Conservation (phyloP, 2,888 invertebrate genomes). For the Cremastobaeus sp. region DNA sequence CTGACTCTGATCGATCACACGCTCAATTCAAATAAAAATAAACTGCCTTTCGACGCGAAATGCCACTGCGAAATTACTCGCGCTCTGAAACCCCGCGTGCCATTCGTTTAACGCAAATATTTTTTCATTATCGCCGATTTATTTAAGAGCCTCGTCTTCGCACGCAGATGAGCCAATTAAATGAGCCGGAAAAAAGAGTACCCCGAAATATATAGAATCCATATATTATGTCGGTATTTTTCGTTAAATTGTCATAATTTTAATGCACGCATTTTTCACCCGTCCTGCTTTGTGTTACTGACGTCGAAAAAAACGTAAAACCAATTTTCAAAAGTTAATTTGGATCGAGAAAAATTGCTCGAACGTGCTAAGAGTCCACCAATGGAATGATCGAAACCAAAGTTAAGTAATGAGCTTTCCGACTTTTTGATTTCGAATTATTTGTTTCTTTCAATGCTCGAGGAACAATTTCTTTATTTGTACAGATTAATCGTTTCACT, state of each 20-base stretch:
- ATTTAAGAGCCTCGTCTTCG: conserved; percentile 38
- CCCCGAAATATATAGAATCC: neutral
- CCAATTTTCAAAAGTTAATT: too few relatives aligned
- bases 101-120: conserved; percentile 55
- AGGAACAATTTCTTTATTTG: too few relatives aligned
- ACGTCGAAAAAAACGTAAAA: too few relatives aligned
- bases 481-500: too few relatives aligned
- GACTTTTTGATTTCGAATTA: too few relatives aligned
- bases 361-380: too few relatives aligned
- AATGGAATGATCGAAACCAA: too few relatives aligned
- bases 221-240: conserved; percentile 8
- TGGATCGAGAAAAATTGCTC: too few relatives aligned
- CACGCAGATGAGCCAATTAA: conserved; percentile 8
- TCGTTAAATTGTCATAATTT: neutral
- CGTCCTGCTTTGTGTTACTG: too few relatives aligned
- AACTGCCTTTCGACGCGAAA: conserved; percentile 57
- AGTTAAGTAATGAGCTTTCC: too few relatives aligned
- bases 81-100: conserved; percentile 45
- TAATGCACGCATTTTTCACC: neutral
- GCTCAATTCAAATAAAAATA: conserved; percentile 58
- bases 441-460: too few relatives aligned
- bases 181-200: conserved; percentile 10
- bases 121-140: conserved; percentile 54
- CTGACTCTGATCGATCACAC: conserved; percentile 57
- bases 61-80: conserved; percentile 40